Percentiles rank a stretch among this genome's conserved stretches.
phyloP scores from a whole-genome alignment of 1,140 invertebrate species.

The Rhyzopertha dominica region DNA sequence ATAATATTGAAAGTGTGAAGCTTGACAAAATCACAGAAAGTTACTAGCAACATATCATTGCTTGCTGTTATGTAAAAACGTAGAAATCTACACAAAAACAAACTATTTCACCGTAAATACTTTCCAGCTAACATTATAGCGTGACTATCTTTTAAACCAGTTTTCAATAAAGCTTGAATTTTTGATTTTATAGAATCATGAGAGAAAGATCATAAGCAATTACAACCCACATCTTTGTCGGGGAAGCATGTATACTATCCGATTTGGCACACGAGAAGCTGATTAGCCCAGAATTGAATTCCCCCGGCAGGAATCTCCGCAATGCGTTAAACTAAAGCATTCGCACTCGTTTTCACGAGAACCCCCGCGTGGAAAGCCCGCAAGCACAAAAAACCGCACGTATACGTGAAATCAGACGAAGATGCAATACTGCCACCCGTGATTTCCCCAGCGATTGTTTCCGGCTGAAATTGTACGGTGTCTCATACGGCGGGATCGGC shows the following conservation, averaged over 20 bases:
- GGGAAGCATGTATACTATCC: background rate
- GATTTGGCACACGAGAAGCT: background rate
- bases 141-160: too few species aligned
- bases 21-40: too few species aligned
- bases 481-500: slow-evolving; percentile 16
- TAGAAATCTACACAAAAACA: too few species aligned
- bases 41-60: too few species aligned
- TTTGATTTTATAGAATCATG: too few species aligned
- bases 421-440: slow-evolving; percentile 17
- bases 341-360: background rate
- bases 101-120: too few species aligned
- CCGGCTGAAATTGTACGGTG: too few species aligned
- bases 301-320: background rate
- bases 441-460: slow-evolving; percentile 28
- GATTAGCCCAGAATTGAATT: background rate
- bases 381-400: slow-evolving; percentile 3
- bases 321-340: background rate
- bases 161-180: too few species aligned
- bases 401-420: slow-evolving; percentile 18
- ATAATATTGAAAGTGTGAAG: too few species aligned
- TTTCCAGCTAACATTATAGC: too few species aligned
- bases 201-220: too few species aligned
- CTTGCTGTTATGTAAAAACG: too few species aligned
- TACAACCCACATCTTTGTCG: background rate
- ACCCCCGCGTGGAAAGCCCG: background rate